These are phyloP conservation scores for Ovis aries DNA, from an alignment of 2,113 vertebrate species.

Conservation along the genomic window ARS-UI_Ramb_v3.0 NC_056074.1:45078501-45079000, in stretches of 20 bases:
- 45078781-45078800: fast-evolving
- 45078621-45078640: no score
- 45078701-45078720: fast-evolving
- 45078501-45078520: fast-evolving
- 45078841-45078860: fast-evolving
- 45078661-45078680: no score
- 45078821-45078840: fast-evolving
- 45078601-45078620: fast-evolving
- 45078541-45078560: no score
- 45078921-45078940: fast-evolving
- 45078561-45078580: no score
- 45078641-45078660: no score
- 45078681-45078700: no score
- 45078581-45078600: fast-evolving
- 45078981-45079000: conserved; percentile 87
- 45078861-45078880: neutral
- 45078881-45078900: fast-evolving
- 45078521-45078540: no score
- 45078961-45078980: conserved; percentile 86
- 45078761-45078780: no score
- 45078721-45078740: fast-evolving
- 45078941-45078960: conserved; percentile 80
- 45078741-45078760: fast-evolving
- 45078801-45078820: fast-evolving
- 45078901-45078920: neutral